Conservation (phyloP, 2,113 vertebrate species). For the Gobio gobio region DNA sequence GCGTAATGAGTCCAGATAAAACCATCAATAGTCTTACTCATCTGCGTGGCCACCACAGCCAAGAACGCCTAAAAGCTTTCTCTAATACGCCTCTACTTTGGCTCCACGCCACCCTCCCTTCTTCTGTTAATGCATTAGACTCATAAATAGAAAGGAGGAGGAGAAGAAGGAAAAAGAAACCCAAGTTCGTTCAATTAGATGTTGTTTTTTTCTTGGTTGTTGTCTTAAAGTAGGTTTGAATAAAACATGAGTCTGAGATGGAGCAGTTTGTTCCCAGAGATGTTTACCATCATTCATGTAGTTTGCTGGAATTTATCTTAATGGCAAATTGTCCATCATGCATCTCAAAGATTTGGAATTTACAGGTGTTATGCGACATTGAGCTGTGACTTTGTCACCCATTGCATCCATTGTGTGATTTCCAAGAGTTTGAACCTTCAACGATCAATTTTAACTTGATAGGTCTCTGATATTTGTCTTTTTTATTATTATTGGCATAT, state of each 20-base stretch:
- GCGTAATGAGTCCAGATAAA: conserved; percentile 80
- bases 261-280: conserved; percentile 24
- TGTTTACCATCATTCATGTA: background rate
- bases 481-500: background rate
- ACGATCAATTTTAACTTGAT: background rate
- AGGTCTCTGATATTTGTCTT: background rate
- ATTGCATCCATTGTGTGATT: background rate
- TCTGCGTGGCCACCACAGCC: conserved; percentile 65
- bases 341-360: background rate
- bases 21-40: conserved; percentile 75
- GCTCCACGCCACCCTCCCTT: conserved; percentile 67
- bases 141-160: conserved; percentile 54
- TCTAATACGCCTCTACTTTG: conserved; percentile 71
- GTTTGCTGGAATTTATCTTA: background rate
- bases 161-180: conserved; percentile 27
- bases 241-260: conserved; percentile 24
- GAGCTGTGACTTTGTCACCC: background rate
- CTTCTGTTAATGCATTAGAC: conserved; percentile 60
- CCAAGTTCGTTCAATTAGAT: conserved; percentile 51
- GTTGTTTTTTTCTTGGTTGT: background rate
- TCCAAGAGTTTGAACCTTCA: background rate
- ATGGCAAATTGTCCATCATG: background rate
- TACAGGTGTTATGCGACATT: background rate
- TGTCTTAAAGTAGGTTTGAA: background rate
- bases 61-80: conserved; percentile 78